These are phyloP conservation scores for Gambusia holbrooki DNA, from an alignment of 2,113 vertebrate species.

Conservation along the genomic window DNA sequence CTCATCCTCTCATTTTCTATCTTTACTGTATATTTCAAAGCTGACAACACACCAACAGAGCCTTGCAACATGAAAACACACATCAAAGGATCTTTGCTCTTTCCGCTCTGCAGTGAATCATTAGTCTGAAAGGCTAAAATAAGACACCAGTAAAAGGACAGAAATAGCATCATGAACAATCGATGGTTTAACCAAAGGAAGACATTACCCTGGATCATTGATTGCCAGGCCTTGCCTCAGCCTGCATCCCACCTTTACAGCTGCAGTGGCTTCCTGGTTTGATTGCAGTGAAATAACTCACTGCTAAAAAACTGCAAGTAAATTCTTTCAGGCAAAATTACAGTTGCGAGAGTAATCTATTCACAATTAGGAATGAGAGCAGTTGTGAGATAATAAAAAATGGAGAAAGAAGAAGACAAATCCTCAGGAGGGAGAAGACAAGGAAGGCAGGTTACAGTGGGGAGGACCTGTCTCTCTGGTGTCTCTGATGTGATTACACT, in stretches of 20 bases:
- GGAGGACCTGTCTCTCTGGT: constrained; percentile 29
- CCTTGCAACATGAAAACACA: constrained; percentile 16
- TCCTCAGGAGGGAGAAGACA: not conserved
- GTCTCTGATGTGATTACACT: constrained; percentile 57
- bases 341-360: not conserved
- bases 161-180: constrained; percentile 65
- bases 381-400: not conserved
- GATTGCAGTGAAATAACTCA: constrained; percentile 24
- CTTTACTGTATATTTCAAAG: constrained; percentile 29
- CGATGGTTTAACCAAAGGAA: constrained; percentile 46
- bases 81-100: constrained; percentile 50
- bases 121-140: constrained; percentile 63
- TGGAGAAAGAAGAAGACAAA: not conserved
- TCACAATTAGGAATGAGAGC: constrained; percentile 11
- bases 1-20: constrained; percentile 15
- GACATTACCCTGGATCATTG: constrained; percentile 55
- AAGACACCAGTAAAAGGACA: constrained; percentile 54
- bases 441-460: constrained; percentile 18
- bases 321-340: not conserved
- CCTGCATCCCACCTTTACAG: constrained; percentile 13
- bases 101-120: constrained; percentile 54
- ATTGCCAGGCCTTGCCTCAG: constrained; percentile 27
- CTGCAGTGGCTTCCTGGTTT: constrained; percentile 3
- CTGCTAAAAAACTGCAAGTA: not conserved
- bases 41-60: not conserved